Conservation (phyloP, 2,888 invertebrate genomes). For the Ophraella communa region DNA sequence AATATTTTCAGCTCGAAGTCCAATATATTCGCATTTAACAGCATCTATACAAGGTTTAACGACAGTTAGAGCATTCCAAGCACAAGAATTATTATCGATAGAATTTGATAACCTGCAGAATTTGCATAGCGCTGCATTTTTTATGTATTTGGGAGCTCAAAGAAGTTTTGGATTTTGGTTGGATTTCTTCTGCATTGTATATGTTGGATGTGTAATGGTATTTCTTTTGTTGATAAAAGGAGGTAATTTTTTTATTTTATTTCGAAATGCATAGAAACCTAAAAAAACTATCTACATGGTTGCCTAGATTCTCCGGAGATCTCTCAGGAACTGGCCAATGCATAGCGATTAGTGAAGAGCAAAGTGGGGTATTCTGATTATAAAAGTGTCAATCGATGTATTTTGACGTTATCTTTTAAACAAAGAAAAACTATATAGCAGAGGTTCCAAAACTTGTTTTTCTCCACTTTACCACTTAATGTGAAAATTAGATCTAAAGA, state of each 20-base stretch:
- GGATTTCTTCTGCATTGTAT: conserved; percentile 70
- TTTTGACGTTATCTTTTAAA: too few relatives aligned
- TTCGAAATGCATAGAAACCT: too few relatives aligned
- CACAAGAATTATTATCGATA: conserved; percentile 66
- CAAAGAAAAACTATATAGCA: too few relatives aligned
- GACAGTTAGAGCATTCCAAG: conserved; percentile 75
- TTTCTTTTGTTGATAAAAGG: conserved; percentile 68
- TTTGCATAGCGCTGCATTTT: conserved; percentile 76
- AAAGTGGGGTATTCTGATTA: too few relatives aligned
- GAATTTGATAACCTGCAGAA: conserved; percentile 70
- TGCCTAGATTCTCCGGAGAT: too few relatives aligned
- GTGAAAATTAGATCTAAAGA: too few relatives aligned
- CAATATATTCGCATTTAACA: conserved; percentile 77
- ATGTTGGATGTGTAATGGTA: conserved; percentile 69
- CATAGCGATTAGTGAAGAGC: too few relatives aligned
- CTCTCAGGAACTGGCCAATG: too few relatives aligned
- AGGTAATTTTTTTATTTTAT: conserved; percentile 55
- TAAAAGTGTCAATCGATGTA: too few relatives aligned
- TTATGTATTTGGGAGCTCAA: conserved; percentile 67
- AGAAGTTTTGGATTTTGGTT: conserved; percentile 75
- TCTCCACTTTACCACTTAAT: too few relatives aligned
- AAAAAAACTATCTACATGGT: too few relatives aligned
- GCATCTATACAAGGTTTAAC: conserved; percentile 77
- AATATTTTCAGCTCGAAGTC: conserved; percentile 70
- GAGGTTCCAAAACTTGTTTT: too few relatives aligned